Conservation (phyloP, 2,113 vertebrate species). For the Psilopogon haemacephalus region DNA sequence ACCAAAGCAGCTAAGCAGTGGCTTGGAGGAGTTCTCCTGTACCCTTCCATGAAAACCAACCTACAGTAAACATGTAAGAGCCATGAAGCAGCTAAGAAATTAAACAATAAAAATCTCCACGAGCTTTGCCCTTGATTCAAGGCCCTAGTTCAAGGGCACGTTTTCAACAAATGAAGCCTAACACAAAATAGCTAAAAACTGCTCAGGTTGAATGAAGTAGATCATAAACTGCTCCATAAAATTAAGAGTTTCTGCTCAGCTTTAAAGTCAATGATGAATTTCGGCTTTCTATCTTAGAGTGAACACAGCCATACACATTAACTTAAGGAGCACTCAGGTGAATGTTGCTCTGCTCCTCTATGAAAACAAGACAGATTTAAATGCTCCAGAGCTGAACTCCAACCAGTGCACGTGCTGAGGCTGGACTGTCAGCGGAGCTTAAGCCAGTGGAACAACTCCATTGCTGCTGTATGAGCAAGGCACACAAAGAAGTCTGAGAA, state of each 20-base stretch:
- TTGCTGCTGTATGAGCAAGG: background rate
- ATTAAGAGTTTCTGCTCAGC: background rate
- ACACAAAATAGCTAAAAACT: background rate
- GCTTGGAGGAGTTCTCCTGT: background rate
- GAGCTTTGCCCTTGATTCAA: background rate
- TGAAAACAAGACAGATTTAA: background rate
- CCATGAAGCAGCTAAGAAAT: background rate
- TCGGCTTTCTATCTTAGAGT: background rate
- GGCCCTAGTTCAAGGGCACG: background rate
- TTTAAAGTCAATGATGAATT: background rate
- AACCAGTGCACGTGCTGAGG: background rate
- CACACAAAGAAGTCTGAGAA: background rate
- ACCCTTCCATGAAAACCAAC: background rate
- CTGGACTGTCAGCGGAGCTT: background rate
- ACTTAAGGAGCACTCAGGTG: background rate
- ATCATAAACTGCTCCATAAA: background rate
- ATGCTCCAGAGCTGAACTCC: background rate
- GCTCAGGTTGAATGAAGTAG: background rate
- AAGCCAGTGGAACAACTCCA: background rate
- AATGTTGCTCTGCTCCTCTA: background rate
- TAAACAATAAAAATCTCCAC: background rate
- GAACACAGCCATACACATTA: background rate
- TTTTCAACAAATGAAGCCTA: background rate
- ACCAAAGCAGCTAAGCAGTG: background rate
- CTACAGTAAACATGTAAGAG: rapidly evolving